Percentiles rank a stretch among this genome's conserved stretches.
Evolutionary conservation across 1,140 invertebrate genomes (phyloP).

Genomic region (Trinorchestia longiramus): DNA sequence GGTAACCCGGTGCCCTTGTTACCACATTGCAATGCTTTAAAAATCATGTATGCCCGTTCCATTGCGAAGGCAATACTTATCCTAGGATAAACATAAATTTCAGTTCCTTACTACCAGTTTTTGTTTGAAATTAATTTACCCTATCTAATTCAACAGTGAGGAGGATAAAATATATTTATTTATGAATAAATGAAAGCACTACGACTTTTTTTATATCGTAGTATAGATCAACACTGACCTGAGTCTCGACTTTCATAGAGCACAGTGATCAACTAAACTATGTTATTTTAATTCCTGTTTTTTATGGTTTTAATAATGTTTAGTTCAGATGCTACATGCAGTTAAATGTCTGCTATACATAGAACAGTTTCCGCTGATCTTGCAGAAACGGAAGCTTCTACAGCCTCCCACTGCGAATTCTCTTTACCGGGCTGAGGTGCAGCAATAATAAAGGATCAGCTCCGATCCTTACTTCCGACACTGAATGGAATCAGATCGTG

Average conservation of each 20-base stretch:
- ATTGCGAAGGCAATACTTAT: too few relatives aligned
- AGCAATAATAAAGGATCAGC: constrained; percentile 43
- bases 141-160: too few relatives aligned
- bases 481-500: constrained; percentile 24
- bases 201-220: too few relatives aligned
- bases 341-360: not conserved
- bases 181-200: too few relatives aligned
- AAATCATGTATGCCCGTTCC: too few relatives aligned
- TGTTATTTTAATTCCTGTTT: not conserved
- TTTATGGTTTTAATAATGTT: not conserved
- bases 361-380: not conserved
- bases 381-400: not conserved
- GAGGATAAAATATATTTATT: too few relatives aligned
- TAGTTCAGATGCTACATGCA: not conserved
- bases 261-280: not conserved
- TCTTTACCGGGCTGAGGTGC: not conserved
- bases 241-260: not conserved
- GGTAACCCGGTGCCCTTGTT: too few relatives aligned
- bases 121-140: too few relatives aligned
- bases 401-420: not conserved
- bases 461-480: not conserved
- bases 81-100: too few relatives aligned
- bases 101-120: too few relatives aligned
- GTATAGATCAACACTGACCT: not conserved
- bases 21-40: too few relatives aligned